Base-by-base conservation (phyloP, 2,888 invertebrate genomes). In the Crematogaster levior region DNA sequence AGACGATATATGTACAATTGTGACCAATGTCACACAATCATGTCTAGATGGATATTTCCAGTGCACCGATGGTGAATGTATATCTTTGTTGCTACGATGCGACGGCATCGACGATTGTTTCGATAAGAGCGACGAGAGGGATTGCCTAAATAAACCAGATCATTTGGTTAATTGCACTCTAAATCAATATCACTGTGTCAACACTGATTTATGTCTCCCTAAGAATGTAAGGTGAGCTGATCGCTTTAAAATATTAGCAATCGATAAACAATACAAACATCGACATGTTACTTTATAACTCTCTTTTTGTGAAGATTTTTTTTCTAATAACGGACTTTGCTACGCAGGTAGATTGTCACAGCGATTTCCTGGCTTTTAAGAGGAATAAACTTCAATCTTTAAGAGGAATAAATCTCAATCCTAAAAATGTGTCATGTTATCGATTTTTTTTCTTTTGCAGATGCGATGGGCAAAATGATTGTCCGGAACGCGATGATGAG, bases 401-500 rank as follows among this genome's bases (percentile, higher is more conserved):
- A n/a, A n/a, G 34, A 34, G 4, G 34, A 34, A 34, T 6, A 6
- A 34, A 5, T 34, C 3, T 46, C 2, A 30, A n/a, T 6, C 10
- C 1, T n/a, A 27, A 48, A 46, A 66, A 27, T 43, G 46, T 5
- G 10, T 5, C n/a, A 5, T 30, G 24, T 48, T 21, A 9, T 48
- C 61, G 24, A 37, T 63, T 82, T 34, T 37, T n/a, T 73, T 43
- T 56, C 43, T 40, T 65, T 79, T 87, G 3, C 91, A 96, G 96
- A 40, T 97, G 97, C 92, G 96, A 97, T 91, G 95, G 96, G 18
- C 96, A 95, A 6, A 91, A 95, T 0, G 37, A 75, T 12, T 75
- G 75, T 90, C 97, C 97, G 0, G 95, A 96, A 0, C 96, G 96
- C 2, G 97, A 97, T 82, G 98, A 98, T 88, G 98, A 98, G 91